Percentiles rank a stretch among this genome's conserved stretches.
phyloP scores from a whole-genome alignment of 2,888 invertebrate genomes.

The Smittia aterrima region DNA sequence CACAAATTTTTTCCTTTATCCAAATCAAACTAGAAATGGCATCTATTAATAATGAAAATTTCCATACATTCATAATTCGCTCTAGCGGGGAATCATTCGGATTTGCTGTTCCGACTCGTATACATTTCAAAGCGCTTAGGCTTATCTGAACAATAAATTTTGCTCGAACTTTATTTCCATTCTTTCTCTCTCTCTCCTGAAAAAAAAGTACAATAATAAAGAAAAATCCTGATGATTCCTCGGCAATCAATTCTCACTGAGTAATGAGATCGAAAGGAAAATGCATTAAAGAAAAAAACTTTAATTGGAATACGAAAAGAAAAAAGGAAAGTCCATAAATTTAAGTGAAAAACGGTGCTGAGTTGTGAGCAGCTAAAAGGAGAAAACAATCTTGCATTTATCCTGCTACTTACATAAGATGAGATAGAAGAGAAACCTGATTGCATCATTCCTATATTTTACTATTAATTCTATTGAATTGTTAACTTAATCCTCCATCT shows the following conservation, averaged over 20 bases:
- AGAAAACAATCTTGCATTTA: background rate
- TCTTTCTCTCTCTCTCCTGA: background rate
- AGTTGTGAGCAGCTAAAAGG: background rate
- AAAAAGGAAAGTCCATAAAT: conserved; percentile 4
- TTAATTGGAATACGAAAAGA: conserved; percentile 2
- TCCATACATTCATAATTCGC: background rate
- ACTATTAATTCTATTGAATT: background rate
- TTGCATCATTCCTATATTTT: conserved; percentile 30
- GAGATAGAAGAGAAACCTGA: conserved; percentile 16
- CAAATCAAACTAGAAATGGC: conserved; percentile 17
- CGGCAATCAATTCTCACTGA: background rate
- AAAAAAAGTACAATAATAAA: conserved; percentile 27
- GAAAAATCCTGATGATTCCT: conserved; percentile 34
- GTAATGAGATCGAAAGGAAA: background rate
- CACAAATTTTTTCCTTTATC: background rate
- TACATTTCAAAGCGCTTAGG: background rate
- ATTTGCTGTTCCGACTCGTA: background rate
- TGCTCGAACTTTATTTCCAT: background rate
- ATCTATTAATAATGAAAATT: conserved; percentile 32
- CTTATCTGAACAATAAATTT: conserved; percentile 1
- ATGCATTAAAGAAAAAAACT: background rate
- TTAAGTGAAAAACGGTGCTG: conserved; percentile 21
- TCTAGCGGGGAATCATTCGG: background rate
- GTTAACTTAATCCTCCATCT: background rate
- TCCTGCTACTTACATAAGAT: background rate